These are phyloP conservation scores for Heliocidaris erythrogramma DNA, from an alignment of 35 echinoderm and acorn worm species.

Conservation along the genomic window DNA sequence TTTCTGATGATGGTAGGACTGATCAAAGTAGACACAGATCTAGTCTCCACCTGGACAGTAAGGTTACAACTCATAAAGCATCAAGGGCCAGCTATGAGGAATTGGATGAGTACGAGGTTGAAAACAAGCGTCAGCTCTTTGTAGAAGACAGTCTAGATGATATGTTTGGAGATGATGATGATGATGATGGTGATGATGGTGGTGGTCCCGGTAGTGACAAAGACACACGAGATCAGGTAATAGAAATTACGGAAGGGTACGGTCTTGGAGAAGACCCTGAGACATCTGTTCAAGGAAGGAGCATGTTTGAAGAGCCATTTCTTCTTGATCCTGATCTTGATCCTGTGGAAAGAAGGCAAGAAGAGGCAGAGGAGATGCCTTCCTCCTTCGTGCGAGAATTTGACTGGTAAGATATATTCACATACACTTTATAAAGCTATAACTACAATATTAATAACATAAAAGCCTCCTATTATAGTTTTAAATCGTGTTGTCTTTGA, in stretches of 20 bases:
- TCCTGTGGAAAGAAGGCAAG: not conserved
- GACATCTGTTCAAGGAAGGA: not conserved
- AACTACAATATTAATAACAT: too few species aligned
- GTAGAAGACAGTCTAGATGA: slow-evolving; percentile 16
- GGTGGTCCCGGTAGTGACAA: not conserved
- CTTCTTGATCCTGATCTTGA: not conserved
- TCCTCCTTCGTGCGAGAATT: not conserved
- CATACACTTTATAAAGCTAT: not conserved
- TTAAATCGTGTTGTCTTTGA: too few species aligned
- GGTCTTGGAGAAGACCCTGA: not conserved
- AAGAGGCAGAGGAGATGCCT: not conserved
- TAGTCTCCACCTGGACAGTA: not conserved
- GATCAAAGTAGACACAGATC: not conserved
- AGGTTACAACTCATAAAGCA: too few species aligned
- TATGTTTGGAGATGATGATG: slow-evolving; percentile 41
- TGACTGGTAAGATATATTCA: not conserved
- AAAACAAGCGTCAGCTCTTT: not conserved
- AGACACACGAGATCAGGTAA: not conserved
- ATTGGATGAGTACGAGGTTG: not conserved
- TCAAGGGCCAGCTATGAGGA: not conserved
- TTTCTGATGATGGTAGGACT: not conserved
- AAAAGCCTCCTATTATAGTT: too few species aligned
- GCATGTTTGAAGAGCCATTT: not conserved
- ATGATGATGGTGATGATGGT: too few species aligned
- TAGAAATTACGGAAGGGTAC: not conserved